Conservation (phyloP, 2,113 vertebrate genomes). For the Saguinus midas region DNA sequence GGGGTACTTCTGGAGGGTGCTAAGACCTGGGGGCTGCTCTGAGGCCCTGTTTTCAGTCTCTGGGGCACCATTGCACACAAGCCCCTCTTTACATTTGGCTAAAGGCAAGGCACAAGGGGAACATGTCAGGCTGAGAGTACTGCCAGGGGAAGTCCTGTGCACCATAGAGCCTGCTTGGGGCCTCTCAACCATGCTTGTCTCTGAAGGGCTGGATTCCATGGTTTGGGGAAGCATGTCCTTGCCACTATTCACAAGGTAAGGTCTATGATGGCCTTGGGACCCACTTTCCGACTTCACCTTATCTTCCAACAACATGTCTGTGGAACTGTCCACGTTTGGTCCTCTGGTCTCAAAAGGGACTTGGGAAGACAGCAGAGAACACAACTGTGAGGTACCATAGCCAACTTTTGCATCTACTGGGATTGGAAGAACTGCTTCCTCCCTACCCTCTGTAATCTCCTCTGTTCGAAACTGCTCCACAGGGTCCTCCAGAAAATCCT, state of each 20-base stretch:
- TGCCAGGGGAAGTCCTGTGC: constrained; percentile 87
- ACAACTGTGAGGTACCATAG: constrained; percentile 51
- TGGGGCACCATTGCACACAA: constrained; percentile 88
- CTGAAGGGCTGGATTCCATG: constrained; percentile 78
- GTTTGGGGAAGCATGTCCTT: constrained; percentile 63
- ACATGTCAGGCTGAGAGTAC: constrained; percentile 77
- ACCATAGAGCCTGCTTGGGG: constrained; percentile 77
- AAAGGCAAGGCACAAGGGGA: constrained; percentile 92
- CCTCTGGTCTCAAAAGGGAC: constrained; percentile 78
- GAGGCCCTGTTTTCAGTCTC: constrained; percentile 82
- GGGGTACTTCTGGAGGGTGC: constrained; percentile 60
- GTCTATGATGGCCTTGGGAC: constrained; percentile 59
- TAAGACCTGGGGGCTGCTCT: constrained; percentile 64
- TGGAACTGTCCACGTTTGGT: constrained; percentile 88
- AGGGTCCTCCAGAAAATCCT: constrained; percentile 47
- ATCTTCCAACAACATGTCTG: constrained; percentile 90
- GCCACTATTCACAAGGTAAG: constrained; percentile 61
- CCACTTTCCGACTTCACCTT: constrained; percentile 80
- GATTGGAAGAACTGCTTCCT: constrained; percentile 42
- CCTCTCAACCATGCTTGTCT: constrained; percentile 76
- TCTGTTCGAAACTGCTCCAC: constrained; percentile 60
- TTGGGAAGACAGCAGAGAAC: constrained; percentile 70
- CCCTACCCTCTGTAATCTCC: neutral
- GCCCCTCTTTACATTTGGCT: constrained; percentile 86
- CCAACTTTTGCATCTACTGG: constrained; percentile 67